Evolutionary conservation across 2,888 invertebrate genomes (phyloP).

Genomic region (Hirtodrosophila histrioides): DNA sequence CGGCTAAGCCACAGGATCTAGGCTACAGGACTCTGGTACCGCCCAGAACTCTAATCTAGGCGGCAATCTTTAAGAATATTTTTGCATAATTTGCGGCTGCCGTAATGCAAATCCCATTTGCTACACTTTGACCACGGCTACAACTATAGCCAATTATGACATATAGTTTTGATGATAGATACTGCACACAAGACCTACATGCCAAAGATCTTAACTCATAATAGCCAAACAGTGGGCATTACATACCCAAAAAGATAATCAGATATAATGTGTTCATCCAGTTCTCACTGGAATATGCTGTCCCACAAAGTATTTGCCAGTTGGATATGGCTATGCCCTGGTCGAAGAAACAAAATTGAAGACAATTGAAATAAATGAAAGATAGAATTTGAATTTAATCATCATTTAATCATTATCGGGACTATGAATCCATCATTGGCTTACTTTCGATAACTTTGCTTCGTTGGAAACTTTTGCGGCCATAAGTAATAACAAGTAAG

Average conservation of each 20-base stretch:
- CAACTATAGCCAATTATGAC: slow-evolving; percentile 37
- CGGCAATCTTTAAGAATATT: slow-evolving; percentile 71
- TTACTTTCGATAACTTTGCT: no score
- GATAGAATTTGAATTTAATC: no score
- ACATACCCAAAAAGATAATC: slow-evolving; percentile 3
- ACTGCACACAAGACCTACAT: no score
- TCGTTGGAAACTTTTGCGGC: no score
- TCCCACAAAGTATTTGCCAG: not conserved
- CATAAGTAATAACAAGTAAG: no score
- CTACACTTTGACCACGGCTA: not conserved
- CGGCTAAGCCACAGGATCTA: slow-evolving; percentile 59
- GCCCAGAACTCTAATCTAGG: slow-evolving; percentile 53
- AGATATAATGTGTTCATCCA: not conserved
- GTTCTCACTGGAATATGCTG: slow-evolving; percentile 5
- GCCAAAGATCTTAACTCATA: slow-evolving; percentile 29
- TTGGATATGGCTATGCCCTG: no score
- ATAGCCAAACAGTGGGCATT: slow-evolving; percentile 9
- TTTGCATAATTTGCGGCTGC: slow-evolving; percentile 73
- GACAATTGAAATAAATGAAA: no score
- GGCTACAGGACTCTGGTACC: slow-evolving; percentile 5
- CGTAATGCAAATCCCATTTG: slow-evolving; percentile 67
- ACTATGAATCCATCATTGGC: no score
- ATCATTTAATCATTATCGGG: no score
- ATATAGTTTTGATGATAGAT: slow-evolving; percentile 12
- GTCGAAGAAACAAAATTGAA: no score